phyloP scores from a whole-genome alignment of 2,888 invertebrate genomes.

The Corbicula japonica region DNA sequence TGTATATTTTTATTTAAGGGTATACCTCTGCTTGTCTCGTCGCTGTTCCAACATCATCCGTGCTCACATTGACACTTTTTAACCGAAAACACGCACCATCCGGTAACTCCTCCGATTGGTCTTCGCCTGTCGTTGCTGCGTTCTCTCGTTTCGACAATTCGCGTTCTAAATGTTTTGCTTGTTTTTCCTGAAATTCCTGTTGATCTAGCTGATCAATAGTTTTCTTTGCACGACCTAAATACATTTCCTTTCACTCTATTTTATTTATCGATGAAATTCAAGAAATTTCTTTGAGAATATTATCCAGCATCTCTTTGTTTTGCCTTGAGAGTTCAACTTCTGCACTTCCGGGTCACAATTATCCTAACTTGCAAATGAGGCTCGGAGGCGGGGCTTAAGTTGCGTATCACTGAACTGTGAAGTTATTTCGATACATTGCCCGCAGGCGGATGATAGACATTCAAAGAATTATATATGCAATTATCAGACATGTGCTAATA shows the following conservation, averaged over 20 bases:
- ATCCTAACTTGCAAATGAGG: too few species aligned
- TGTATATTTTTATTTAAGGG: too few species aligned
- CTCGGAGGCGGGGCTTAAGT: too few species aligned
- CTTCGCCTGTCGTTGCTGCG: slow-evolving; percentile 49
- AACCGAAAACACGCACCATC: slow-evolving; percentile 80
- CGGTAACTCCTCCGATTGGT: slow-evolving; percentile 75
- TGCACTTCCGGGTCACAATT: too few species aligned
- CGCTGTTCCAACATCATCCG: slow-evolving; percentile 70
- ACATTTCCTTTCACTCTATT: slow-evolving; percentile 64
- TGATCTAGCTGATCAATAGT: slow-evolving; percentile 71
- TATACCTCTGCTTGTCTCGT: slow-evolving; percentile 76
- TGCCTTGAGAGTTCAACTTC: too few species aligned
- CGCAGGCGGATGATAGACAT: too few species aligned
- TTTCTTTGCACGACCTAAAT: slow-evolving; percentile 75
- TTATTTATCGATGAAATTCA: slow-evolving; percentile 19
- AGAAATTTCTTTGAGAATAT: too few species aligned
- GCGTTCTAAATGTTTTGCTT: slow-evolving; percentile 68
- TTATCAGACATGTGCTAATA: too few species aligned
- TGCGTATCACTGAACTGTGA: too few species aligned
- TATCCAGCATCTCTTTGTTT: too few species aligned
- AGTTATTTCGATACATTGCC: too few species aligned
- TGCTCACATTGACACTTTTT: slow-evolving; percentile 67
- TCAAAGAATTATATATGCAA: too few species aligned
- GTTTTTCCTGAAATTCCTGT: slow-evolving; percentile 73
- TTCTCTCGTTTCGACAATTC: slow-evolving; percentile 45